Conservation (phyloP, 2,113 vertebrate genomes). For the zebrafish (Danio rerio) region DNA sequence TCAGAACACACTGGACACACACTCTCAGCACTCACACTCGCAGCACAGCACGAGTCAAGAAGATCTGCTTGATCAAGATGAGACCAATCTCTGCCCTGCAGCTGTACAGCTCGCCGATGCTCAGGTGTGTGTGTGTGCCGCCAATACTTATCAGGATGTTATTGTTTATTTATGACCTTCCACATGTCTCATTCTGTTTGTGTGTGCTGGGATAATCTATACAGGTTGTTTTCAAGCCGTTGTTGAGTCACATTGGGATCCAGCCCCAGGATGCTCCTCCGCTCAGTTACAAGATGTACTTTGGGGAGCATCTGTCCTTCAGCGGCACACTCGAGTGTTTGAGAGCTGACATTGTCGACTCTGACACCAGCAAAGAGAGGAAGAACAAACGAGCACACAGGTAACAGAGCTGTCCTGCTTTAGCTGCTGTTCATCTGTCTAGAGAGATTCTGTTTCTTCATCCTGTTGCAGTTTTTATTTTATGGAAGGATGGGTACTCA, state of each 20-base stretch:
- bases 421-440: neutral
- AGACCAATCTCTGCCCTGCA: constrained; percentile 91
- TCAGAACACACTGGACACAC: constrained; percentile 96
- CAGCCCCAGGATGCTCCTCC: constrained; percentile 92
- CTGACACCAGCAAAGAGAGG: constrained; percentile 93
- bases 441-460: neutral
- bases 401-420: constrained; percentile 66
- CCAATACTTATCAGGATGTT: neutral
- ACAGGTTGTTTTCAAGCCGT: constrained; percentile 96
- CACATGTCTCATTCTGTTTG: neutral
- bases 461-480: neutral
- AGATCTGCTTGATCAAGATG: constrained; percentile 89
- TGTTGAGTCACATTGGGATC: constrained; percentile 92
- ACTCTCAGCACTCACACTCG: constrained; percentile 91
- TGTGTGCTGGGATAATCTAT: constrained; percentile 25
- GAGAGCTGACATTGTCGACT: constrained; percentile 96
- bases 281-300: constrained; percentile 96
- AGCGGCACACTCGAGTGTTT: constrained; percentile 95
- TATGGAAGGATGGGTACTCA: too few species aligned
- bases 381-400: constrained; percentile 90
- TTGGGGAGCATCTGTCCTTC: constrained; percentile 95
- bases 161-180: neutral
- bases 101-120: constrained; percentile 98
- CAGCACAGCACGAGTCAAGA: constrained; percentile 97
- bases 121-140: constrained; percentile 73